phyloP scores from a whole-genome alignment of 2,888 invertebrate species.

The Machimus atricapillus region DNA sequence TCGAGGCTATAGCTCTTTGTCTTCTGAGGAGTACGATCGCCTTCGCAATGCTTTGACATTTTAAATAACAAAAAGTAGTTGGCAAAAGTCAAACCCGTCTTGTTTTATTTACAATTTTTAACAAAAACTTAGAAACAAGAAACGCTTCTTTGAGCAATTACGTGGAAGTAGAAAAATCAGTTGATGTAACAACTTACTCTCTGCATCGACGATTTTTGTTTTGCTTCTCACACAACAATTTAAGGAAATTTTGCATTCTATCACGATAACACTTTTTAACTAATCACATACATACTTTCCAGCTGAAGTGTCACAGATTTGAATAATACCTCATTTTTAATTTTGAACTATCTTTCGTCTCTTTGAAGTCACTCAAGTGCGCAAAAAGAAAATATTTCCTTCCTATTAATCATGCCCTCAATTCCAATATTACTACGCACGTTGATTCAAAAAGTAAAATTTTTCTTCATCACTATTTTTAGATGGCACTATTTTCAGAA shows the following conservation, averaged over 20 bases:
- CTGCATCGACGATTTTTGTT: background rate
- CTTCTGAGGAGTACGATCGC: background rate
- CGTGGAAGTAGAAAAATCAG: background rate
- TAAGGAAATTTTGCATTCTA: background rate
- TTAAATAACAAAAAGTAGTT: background rate
- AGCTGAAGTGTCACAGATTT: background rate
- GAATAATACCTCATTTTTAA: background rate
- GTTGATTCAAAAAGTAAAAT: background rate
- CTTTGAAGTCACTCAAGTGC: background rate
- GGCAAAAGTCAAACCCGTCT: background rate
- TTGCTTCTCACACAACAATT: background rate
- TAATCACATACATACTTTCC: background rate
- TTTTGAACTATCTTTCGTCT: background rate
- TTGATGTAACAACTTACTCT: background rate
- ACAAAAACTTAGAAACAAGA: background rate
- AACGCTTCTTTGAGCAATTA: background rate
- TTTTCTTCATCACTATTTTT: background rate
- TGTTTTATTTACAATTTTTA: background rate
- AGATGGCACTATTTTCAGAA: background rate
- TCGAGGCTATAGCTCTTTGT: background rate
- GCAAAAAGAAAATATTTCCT: background rate
- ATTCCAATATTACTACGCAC: background rate
- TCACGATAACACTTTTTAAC: background rate
- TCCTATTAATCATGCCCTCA: background rate
- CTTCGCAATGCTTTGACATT: constrained; percentile 2